These are phyloP conservation scores for Hyphantria cunea DNA, from an alignment of 1,140 invertebrate genomes.

Conservation along the genomic window DNA sequence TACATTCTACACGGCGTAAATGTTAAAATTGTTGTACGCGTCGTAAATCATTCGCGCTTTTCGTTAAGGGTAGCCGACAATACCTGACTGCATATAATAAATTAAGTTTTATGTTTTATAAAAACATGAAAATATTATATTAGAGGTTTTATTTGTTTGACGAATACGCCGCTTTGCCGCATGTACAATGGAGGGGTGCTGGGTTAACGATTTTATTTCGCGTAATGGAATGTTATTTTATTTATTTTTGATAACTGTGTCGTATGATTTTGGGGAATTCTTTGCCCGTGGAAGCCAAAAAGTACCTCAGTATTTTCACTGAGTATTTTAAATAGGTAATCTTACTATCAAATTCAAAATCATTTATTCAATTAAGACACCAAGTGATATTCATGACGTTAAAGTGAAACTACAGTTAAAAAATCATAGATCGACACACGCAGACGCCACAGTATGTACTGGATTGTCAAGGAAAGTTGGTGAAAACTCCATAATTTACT, in stretches of 20 bases:
- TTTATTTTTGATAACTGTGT: constrained; percentile 3
- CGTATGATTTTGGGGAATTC: not conserved
- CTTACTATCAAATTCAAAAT: too few species aligned
- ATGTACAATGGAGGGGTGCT: constrained; percentile 15
- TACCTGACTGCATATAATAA: constrained; percentile 30
- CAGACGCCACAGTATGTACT: too few species aligned
- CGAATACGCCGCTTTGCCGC: constrained; percentile 19
- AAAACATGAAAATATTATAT: constrained; percentile 32
- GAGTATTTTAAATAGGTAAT: too few species aligned
- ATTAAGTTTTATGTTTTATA: constrained; percentile 34
- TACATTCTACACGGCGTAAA: not conserved
- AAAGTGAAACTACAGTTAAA: too few species aligned
- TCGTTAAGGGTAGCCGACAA: constrained; percentile 34
- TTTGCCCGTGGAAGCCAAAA: not conserved
- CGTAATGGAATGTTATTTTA: constrained; percentile 16
- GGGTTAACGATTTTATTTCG: constrained; percentile 21
- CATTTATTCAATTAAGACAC: too few species aligned
- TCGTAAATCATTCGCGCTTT: constrained; percentile 30
- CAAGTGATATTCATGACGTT: too few species aligned
- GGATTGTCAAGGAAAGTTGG: too few species aligned
- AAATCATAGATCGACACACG: too few species aligned
- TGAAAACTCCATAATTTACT: too few species aligned
- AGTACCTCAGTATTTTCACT: too few species aligned
- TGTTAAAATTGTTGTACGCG: not conserved
- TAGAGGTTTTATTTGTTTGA: constrained; percentile 31